Percentiles rank a stretch among this genome's conserved stretches.
These are phyloP conservation scores for Monomorium pharaonis DNA, from an alignment of 1,140 invertebrate species.

Conservation along the genomic window DNA sequence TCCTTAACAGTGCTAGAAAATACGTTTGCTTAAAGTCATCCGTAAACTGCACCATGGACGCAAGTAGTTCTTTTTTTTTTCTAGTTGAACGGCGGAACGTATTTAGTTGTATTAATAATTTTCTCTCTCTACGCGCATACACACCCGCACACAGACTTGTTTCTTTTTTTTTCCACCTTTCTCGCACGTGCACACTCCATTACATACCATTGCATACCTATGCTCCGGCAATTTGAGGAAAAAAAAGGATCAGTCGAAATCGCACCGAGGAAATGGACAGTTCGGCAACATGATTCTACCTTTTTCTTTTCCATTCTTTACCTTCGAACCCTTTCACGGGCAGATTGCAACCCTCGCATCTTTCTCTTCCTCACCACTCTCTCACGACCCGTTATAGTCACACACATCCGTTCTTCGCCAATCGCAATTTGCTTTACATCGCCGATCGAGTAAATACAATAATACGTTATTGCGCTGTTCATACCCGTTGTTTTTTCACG, in stretches of 20 bases:
- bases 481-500: neutral
- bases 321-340: neutral
- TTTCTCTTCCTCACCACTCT: constrained; percentile 3
- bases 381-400: neutral
- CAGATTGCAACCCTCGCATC: constrained; percentile 2
- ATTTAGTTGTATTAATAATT: constrained; percentile 44
- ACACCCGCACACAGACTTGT: constrained; percentile 26
- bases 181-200: neutral
- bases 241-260: constrained; percentile 19
- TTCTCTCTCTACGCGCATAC: constrained; percentile 33
- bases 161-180: constrained; percentile 9
- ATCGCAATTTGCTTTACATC: neutral
- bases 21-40: constrained; percentile 63
- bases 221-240: constrained; percentile 14
- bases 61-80: constrained; percentile 65
- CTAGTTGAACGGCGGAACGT: constrained; percentile 63
- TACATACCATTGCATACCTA: neutral
- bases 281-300: constrained; percentile 58
- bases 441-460: constrained; percentile 4
- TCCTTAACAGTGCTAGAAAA: constrained; percentile 64
- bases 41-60: constrained; percentile 71
- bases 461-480: neutral
- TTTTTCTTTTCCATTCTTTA: constrained; percentile 6
- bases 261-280: constrained; percentile 46
- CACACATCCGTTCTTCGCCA: neutral